Evolutionary conservation across 2,888 invertebrate species (phyloP).

Genomic region (Creontiades dilutus): DNA sequence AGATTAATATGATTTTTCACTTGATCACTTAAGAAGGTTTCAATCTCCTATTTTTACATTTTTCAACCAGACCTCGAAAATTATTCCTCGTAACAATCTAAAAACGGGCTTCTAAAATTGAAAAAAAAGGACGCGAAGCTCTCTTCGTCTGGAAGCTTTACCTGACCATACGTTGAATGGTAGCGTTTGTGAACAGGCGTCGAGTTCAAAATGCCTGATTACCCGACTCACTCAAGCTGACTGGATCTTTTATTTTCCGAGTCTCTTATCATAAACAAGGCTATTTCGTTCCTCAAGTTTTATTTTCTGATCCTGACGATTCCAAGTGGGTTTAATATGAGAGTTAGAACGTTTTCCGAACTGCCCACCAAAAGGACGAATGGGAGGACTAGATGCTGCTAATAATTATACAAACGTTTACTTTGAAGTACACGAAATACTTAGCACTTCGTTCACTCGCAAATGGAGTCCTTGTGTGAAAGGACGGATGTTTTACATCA

Average conservation of each 20-base stretch:
- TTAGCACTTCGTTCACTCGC: no score
- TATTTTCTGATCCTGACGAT: conserved; percentile 22
- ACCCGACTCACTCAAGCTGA: neutral
- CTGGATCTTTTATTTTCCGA: neutral
- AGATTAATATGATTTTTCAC: no score
- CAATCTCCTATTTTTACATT: no score
- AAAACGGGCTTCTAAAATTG: no score
- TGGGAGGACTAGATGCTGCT: no score
- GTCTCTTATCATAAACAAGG: neutral
- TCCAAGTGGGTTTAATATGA: conserved; percentile 3
- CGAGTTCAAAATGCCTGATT: conserved; percentile 27
- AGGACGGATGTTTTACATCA: no score
- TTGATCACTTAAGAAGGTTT: no score
- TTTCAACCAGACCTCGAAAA: no score
- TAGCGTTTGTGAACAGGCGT: neutral
- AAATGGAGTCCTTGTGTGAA: no score
- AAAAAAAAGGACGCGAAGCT: neutral
- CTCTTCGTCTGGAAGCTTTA: neutral
- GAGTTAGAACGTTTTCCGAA: neutral
- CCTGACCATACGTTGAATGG: neutral
- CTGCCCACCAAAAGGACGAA: neutral
- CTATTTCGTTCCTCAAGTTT: neutral
- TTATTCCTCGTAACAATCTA: no score
- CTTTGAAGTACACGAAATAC: no score
- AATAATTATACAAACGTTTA: no score